A percentile compares a stretch with the other conserved stretches of the same genome.
Conservation (phyloP, 92 coral and sea anemone genomes). For the Palythoa grandiflora region DNA sequence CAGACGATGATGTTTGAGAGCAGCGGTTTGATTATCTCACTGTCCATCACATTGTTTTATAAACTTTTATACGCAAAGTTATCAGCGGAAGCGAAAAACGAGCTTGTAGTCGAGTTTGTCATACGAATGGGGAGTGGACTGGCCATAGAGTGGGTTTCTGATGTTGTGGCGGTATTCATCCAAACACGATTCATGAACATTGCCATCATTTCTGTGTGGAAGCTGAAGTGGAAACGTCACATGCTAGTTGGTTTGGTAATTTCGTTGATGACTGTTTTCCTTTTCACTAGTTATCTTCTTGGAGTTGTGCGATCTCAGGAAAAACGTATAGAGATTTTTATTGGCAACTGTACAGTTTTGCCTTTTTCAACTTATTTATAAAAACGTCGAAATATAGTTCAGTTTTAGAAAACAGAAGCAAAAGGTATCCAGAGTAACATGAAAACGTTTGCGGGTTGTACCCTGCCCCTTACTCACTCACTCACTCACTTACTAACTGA, state of each 20-base stretch:
- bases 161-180: conserved; percentile 11
- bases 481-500: no score
- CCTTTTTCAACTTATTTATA: conserved; percentile 1
- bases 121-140: conserved; percentile 14
- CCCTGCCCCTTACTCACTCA: no score
- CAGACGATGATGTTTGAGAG: conserved; percentile 19
- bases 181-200: conserved; percentile 35
- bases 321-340: neutral
- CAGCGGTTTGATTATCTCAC: conserved; percentile 16
- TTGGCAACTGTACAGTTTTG: neutral
- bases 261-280: neutral
- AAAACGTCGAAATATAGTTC: neutral
- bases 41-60: conserved; percentile 9
- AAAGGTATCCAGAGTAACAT: no score
- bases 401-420: no score
- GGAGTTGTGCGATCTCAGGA: conserved; percentile 20
- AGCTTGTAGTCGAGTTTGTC: neutral
- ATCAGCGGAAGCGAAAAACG: neutral
- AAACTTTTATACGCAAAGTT: conserved; percentile 23
- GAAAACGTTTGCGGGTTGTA: no score
- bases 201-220: conserved; percentile 22
- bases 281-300: neutral
- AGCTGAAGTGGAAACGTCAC: conserved; percentile 9
- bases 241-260: neutral
- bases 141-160: conserved; percentile 24